Conservation (phyloP, 2,888 invertebrate genomes). For the Lycocerus yunnanus region DNA sequence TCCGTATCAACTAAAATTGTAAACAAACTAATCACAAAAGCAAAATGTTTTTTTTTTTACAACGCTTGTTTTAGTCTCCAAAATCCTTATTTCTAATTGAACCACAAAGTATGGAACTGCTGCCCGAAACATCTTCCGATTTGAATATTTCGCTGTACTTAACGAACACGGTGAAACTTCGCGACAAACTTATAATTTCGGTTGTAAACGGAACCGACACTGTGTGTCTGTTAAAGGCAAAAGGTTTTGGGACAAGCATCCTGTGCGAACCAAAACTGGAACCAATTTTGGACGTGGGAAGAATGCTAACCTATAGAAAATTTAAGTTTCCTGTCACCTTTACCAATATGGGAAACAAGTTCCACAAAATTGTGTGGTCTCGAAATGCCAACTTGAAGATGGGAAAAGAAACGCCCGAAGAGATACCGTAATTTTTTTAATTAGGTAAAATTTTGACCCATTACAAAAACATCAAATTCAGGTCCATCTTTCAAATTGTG, state of each 20-base stretch:
- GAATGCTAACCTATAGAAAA: conserved; percentile 64
- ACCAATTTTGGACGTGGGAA: conserved; percentile 63
- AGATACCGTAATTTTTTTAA: conserved; percentile 3
- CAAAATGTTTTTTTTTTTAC: neutral
- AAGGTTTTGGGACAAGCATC: conserved; percentile 70
- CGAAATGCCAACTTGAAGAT: conserved; percentile 38
- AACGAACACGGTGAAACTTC: conserved; percentile 49
- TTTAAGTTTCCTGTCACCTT: conserved; percentile 56
- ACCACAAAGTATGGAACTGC: conserved; percentile 42
- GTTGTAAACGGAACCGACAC: conserved; percentile 54
- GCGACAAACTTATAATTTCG: conserved; percentile 46
- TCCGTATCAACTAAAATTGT: conserved; percentile 3
- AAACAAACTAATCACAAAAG: neutral
- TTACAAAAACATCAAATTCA: conserved; percentile 34
- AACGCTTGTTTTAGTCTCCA: conserved; percentile 55
- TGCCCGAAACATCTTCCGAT: conserved; percentile 43
- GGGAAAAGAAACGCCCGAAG: conserved; percentile 32
- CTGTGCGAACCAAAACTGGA: conserved; percentile 64
- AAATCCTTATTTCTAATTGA: conserved; percentile 50
- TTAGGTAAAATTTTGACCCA: neutral
- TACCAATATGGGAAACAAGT: conserved; percentile 61
- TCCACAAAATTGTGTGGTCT: conserved; percentile 61
- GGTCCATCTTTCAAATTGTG: conserved; percentile 57
- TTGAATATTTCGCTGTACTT: conserved; percentile 49
- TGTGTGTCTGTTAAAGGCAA: conserved; percentile 59